Conservation (phyloP, 2,797 vertebrate species). For the Sparus aurata region DNA sequence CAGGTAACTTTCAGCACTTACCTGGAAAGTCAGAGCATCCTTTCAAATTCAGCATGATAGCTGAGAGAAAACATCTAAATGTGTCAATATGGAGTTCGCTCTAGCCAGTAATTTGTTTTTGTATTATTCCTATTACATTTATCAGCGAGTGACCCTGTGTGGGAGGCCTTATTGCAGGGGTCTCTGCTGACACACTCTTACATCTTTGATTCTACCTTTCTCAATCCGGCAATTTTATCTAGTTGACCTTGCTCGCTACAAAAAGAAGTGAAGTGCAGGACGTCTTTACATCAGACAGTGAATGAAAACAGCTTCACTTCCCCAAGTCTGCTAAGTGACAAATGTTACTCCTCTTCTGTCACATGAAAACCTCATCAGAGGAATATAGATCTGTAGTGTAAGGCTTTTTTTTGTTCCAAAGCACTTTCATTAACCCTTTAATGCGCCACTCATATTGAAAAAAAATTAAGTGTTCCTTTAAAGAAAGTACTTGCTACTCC, state of each 20-base stretch:
- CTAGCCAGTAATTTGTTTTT: constrained; percentile 8
- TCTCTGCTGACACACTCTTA: constrained; percentile 35
- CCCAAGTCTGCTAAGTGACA: constrained; percentile 40
- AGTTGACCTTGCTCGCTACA: constrained; percentile 60
- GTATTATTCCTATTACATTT: constrained; percentile 30
- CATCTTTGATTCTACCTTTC: constrained; percentile 40
- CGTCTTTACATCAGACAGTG: constrained; percentile 31
- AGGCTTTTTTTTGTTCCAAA: neutral
- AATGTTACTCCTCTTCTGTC: constrained; percentile 31
- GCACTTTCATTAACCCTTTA: constrained; percentile 22
- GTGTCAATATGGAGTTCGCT: constrained; percentile 27
- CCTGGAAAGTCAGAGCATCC: neutral
- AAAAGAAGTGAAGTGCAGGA: constrained; percentile 40
- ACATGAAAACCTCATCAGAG: constrained; percentile 37
- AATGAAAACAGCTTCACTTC: constrained; percentile 37
- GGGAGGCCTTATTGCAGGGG: constrained; percentile 23
- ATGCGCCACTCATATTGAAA: neutral
- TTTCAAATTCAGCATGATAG: neutral
- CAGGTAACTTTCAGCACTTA: neutral
- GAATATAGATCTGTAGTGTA: constrained; percentile 6
- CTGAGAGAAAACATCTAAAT: constrained; percentile 11
- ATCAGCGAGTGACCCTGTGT: constrained; percentile 45
- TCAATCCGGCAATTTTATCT: constrained; percentile 47
- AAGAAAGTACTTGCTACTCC: constrained; percentile 1
- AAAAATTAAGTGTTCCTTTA: neutral